These are phyloP conservation scores for Camelus bactrianus DNA, from an alignment of 2,113 vertebrate species.

Conservation along the genomic window DNA sequence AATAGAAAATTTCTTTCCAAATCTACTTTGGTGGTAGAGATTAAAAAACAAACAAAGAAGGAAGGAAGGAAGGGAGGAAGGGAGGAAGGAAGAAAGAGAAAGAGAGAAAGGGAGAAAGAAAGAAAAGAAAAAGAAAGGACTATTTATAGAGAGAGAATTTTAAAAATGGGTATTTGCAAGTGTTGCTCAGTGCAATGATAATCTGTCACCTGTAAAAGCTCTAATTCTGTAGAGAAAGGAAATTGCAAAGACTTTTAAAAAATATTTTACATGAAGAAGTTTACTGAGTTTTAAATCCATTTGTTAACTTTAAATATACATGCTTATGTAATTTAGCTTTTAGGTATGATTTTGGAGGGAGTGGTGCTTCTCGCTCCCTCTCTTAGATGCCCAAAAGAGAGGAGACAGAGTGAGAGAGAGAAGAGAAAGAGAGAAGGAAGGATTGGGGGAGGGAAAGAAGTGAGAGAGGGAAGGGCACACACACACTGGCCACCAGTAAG, in stretches of 20 bases:
- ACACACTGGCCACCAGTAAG: neutral
- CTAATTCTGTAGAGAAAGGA: neutral
- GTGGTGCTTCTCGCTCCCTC: neutral
- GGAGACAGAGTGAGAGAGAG: neutral
- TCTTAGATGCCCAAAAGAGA: neutral
- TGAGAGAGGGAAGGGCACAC: neutral
- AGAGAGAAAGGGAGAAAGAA: fast-evolving
- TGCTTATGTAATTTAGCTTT: neutral
- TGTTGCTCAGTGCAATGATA: neutral
- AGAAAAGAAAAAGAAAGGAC: neutral
- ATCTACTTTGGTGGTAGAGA: neutral
- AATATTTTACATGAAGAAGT: neutral
- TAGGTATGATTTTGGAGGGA: neutral
- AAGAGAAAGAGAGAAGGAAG: neutral
- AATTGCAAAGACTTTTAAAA: neutral
- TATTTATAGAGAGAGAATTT: neutral
- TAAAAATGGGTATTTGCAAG: neutral
- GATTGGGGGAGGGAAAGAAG: neutral
- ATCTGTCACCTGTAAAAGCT: neutral
- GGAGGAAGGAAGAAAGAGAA: no score
- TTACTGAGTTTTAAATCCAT: neutral
- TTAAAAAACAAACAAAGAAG: neutral
- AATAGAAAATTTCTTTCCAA: neutral
- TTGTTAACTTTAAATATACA: neutral
- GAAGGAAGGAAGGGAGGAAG: neutral